A percentile compares a stretch with the other conserved stretches of the same genome.
phyloP scores from a whole-genome alignment of 1,140 invertebrate genomes.

The Hyphantria cunea region DNA sequence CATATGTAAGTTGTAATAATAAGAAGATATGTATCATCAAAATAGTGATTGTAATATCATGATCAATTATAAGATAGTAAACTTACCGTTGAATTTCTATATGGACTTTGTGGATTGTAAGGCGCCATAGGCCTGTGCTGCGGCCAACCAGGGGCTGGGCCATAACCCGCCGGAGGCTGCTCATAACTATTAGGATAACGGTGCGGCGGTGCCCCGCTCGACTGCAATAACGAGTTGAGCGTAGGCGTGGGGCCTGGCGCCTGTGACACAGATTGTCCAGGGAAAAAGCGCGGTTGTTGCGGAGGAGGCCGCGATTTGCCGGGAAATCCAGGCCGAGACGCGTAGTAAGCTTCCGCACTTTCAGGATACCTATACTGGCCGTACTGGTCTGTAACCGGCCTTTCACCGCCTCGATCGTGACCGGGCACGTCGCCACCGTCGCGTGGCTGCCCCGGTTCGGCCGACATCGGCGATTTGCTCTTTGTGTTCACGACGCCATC shows the following conservation, averaged over 20 bases:
- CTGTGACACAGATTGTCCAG: conserved; percentile 87
- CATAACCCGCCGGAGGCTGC: conserved; percentile 69
- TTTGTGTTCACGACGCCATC: conserved; percentile 80
- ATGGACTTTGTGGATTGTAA: conserved; percentile 79
- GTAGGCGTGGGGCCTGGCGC: conserved; percentile 94
- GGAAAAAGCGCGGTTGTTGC: conserved; percentile 83
- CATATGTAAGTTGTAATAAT: too few relatives aligned
- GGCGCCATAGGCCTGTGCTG: conserved; percentile 76
- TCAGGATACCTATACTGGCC: conserved; percentile 75
- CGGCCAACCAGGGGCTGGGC: conserved; percentile 70
- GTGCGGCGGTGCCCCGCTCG: conserved; percentile 87
- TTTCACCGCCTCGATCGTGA: conserved; percentile 66
- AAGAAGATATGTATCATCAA: too few relatives aligned
- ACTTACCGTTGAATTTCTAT: conserved; percentile 80
- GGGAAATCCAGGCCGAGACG: conserved; percentile 70
- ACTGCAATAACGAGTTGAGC: conserved; percentile 93
- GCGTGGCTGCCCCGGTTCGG: conserved; percentile 68
- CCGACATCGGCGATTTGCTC: conserved; percentile 78
- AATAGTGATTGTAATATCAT: too few relatives aligned
- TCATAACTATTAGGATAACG: conserved; percentile 78
- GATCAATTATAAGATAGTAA: background rate
- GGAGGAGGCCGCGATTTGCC: conserved; percentile 71
- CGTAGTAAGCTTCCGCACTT: conserved; percentile 70
- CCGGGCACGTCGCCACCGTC: conserved; percentile 71
- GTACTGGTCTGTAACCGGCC: conserved; percentile 67